phyloP scores from a whole-genome alignment of 1,140 invertebrate species.

The Uloborus diversus region DNA sequence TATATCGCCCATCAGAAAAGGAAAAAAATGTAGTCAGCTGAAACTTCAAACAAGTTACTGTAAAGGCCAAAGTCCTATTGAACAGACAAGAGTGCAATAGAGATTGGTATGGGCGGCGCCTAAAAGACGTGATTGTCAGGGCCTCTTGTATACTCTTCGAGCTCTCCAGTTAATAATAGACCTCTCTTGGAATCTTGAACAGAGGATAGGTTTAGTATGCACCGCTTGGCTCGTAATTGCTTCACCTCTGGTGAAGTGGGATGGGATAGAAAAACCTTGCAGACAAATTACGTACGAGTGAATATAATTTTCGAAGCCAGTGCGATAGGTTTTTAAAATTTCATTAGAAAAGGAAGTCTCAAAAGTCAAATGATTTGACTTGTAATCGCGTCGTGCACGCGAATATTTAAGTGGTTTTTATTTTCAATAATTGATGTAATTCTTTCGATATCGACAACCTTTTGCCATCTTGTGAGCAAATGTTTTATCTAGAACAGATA shows the following conservation, averaged over 20 bases:
- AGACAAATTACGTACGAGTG: slow-evolving; percentile 31
- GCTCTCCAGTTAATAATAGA: slow-evolving; percentile 36
- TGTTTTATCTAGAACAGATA: too few relatives aligned
- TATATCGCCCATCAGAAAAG: neutral
- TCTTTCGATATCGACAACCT: too few relatives aligned
- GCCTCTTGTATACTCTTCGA: slow-evolving; percentile 25
- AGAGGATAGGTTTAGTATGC: slow-evolving; percentile 37
- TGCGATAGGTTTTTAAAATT: too few relatives aligned
- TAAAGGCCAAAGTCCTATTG: neutral
- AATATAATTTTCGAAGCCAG: slow-evolving; percentile 41
- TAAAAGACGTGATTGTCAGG: slow-evolving; percentile 26
- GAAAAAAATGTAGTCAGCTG: neutral
- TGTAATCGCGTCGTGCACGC: too few relatives aligned
- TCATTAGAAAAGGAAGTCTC: too few relatives aligned
- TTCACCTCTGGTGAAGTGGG: slow-evolving; percentile 14
- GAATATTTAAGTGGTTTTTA: too few relatives aligned
- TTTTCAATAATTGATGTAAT: too few relatives aligned
- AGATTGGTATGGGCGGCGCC: slow-evolving; percentile 25
- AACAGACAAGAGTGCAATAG: neutral
- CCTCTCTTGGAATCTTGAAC: slow-evolving; percentile 28
- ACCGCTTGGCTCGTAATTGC: slow-evolving; percentile 32
- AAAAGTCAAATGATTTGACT: too few relatives aligned
- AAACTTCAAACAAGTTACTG: neutral
- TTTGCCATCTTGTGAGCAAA: too few relatives aligned
- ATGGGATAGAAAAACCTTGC: slow-evolving; percentile 1